phyloP scores from a whole-genome alignment of 2,113 vertebrate genomes.

The Corythaeola cristata region DNA sequence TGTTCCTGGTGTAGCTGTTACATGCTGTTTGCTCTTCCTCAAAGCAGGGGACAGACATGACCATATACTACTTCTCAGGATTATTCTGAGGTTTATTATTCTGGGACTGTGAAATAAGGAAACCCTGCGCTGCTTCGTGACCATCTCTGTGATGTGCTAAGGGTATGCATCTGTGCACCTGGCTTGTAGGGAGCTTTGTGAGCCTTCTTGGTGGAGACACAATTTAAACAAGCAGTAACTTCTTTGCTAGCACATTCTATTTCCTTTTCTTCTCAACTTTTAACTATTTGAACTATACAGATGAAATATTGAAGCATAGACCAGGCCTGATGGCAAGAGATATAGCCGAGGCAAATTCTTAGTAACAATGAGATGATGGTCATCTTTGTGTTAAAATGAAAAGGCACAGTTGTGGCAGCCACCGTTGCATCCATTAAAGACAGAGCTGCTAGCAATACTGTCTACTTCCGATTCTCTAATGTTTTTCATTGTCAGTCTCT shows the following conservation, averaged over 20 bases:
- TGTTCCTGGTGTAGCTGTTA: not conserved
- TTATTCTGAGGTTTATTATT: not conserved
- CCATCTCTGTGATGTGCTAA: not conserved
- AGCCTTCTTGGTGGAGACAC: not conserved
- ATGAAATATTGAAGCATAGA: not conserved
- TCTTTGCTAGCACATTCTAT: not conserved
- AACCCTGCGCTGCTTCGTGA: not conserved
- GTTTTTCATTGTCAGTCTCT: not conserved
- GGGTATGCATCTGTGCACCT: not conserved
- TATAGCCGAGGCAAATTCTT: not conserved
- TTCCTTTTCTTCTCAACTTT: not conserved
- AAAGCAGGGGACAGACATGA: not conserved
- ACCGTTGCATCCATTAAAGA: not conserved
- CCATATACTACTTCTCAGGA: not conserved
- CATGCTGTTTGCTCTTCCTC: not conserved
- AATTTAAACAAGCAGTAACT: not conserved
- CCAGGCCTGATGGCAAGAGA: fast-evolving
- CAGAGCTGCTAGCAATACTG: not conserved
- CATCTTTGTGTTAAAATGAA: not conserved
- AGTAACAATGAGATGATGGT: not conserved
- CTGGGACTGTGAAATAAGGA: not conserved
- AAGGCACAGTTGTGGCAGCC: not conserved
- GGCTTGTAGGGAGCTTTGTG: not conserved
- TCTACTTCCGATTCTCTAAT: not conserved
- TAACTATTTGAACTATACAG: not conserved